Evolutionary conservation across 2,888 invertebrate genomes (phyloP), one percentile per base, ranked within the genome.

Genomic region (Vanessa cardui): DNA sequence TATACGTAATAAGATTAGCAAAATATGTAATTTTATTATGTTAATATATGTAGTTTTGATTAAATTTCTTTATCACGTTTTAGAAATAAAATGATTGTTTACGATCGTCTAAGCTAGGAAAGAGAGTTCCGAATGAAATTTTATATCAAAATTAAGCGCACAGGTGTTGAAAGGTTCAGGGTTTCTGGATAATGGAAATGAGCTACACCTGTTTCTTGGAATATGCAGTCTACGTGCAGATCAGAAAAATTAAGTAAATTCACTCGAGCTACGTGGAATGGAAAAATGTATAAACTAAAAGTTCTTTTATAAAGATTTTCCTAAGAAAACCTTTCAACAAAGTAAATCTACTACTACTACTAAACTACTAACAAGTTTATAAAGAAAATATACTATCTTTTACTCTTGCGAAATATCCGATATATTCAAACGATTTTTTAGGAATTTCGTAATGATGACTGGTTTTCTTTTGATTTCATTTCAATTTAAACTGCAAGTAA

Each of bases 151-250:
- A 72, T 70, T 69, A 59, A n/a, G 44, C 16, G 39, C 50, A 65
- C 74, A 73, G 75, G 72, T 74, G 73, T 60, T 70, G 70, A 63
- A 66, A 73, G 70, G 58, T 49, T 64, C 58, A 64, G 49, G 44
- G 58, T 62, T 68, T 50, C 60, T 69, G 58, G 60, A 66, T 66
- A 72, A 75, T 72, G 72, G 70, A 69, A 73, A 75, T 71, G 66
- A 71, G 58, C 61, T 68, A 69, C 75, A 75, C 68, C 77, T 75
- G 76, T 62, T 71, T 66, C 62, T 66, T 69, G 63, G 60, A 71
- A 54, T 72, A 69, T 74, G 72, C 73, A 72, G 66, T 71, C 71
- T 73, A 70, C 73, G 63, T 70, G 69, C 64, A 64, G 67, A 73
- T 70, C 66, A 61, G 67, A 72, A 70, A 58, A 70, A 75, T 70